phyloP scores from a whole-genome alignment of 2,888 invertebrate genomes.

The Dryobotodes eremita region DNA sequence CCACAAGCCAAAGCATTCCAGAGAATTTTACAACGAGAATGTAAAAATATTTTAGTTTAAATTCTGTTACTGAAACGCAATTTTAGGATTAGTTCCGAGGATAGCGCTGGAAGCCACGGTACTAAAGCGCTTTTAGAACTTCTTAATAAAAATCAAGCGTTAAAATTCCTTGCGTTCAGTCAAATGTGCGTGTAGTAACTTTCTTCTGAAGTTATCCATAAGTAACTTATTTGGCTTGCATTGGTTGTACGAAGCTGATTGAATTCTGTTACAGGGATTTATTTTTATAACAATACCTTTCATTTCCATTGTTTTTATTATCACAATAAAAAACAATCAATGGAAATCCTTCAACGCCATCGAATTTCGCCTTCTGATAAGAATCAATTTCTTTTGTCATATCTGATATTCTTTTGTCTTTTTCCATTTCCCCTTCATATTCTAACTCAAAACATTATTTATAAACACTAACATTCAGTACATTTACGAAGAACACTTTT shows the following conservation, averaged over 20 bases:
- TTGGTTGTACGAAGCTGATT: too few relatives aligned
- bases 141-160: background rate
- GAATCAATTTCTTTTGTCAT: slow-evolving; percentile 17
- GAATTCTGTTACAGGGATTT: background rate
- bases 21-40: background rate
- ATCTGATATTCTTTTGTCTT: slow-evolving; percentile 18
- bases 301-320: background rate
- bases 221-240: too few relatives aligned
- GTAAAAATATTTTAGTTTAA: slow-evolving; percentile 1
- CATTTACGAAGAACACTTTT: slow-evolving; percentile 48
- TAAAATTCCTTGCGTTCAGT: background rate
- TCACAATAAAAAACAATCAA: slow-evolving; percentile 30
- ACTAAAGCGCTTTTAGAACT: slow-evolving; percentile 4
- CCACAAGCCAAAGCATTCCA: slow-evolving; percentile 21
- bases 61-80: background rate
- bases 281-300: background rate
- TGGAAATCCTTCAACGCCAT: slow-evolving; percentile 4
- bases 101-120: background rate
- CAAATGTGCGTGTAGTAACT: background rate
- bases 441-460: slow-evolving; percentile 38
- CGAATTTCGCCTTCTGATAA: background rate
- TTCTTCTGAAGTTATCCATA: background rate
- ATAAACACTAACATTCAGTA: slow-evolving; percentile 59
- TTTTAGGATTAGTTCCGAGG: background rate
- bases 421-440: slow-evolving; percentile 18